Percentiles rank a stretch among this genome's conserved stretches.
phyloP scores from a whole-genome alignment of 2,888 invertebrate genomes.

The Strigamia maritima region DNA sequence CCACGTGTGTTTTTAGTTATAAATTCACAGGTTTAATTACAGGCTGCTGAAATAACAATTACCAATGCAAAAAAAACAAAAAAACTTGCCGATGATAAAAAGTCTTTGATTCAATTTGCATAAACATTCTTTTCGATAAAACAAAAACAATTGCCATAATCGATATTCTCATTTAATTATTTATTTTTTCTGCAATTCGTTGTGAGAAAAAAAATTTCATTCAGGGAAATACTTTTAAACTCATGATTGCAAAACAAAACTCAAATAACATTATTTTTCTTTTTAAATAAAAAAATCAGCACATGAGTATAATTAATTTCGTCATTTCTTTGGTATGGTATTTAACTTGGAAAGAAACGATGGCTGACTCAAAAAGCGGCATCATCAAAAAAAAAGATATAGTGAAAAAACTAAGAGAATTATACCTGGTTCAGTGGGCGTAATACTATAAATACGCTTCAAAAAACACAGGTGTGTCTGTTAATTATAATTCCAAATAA shows the following conservation, averaged over 20 bases:
- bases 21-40: too few species aligned
- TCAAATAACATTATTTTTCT: background rate
- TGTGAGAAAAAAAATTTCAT: background rate
- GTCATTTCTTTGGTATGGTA: background rate
- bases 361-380: background rate
- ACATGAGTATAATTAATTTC: background rate
- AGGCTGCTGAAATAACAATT: too few species aligned
- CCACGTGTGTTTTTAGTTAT: too few species aligned
- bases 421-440: background rate
- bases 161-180: background rate
- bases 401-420: background rate
- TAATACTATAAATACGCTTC: slow-evolving; percentile 5
- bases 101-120: background rate
- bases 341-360: background rate
- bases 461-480: slow-evolving; percentile 1
- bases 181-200: background rate
- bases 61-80: too few species aligned
- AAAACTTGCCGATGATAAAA: too few species aligned
- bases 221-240: background rate
- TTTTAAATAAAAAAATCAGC: background rate
- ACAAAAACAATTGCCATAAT: too few species aligned
- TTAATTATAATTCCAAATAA: background rate
- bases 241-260: background rate
- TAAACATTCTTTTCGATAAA: too few species aligned
- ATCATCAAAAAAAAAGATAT: background rate